phyloP scores from a whole-genome alignment of 2,113 vertebrate genomes.

The Prionailurus viverrinus region DNA sequence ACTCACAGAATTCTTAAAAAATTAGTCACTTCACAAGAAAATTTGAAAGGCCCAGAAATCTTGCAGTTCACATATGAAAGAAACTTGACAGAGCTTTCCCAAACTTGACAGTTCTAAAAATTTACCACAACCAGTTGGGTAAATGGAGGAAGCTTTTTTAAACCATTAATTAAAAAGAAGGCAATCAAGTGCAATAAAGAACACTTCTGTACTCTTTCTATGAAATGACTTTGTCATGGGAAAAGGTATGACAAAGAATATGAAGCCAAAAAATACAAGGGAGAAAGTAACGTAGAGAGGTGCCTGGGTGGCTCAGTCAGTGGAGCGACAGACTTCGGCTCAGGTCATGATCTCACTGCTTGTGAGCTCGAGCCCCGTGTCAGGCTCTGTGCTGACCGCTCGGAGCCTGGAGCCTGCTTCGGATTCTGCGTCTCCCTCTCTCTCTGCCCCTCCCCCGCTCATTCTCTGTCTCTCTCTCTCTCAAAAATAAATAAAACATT shows the following conservation, averaged over 20 bases:
- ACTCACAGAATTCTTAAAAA: constrained; percentile 62
- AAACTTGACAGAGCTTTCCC: constrained; percentile 20
- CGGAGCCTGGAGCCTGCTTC: too few relatives aligned
- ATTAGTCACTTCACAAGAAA: constrained; percentile 70
- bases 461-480: too few relatives aligned
- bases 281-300: not conserved
- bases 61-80: constrained; percentile 44
- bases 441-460: too few relatives aligned
- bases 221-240: not conserved
- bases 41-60: constrained; percentile 46
- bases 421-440: too few relatives aligned
- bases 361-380: too few relatives aligned
- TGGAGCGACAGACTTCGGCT: too few relatives aligned
- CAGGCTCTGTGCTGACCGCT: too few relatives aligned
- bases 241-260: constrained; percentile 23
- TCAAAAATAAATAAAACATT: too few relatives aligned
- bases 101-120: constrained; percentile 54
- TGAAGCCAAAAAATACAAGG: not conserved
- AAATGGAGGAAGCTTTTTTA: constrained; percentile 18
- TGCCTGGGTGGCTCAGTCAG: too few relatives aligned
- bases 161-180: constrained; percentile 12
- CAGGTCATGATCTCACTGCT: too few relatives aligned
- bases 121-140: constrained; percentile 27
- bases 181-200: not conserved
- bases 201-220: constrained; percentile 28